Evolutionary conservation across 2,888 invertebrate genomes (phyloP).

Genomic region (Nowickia ferox): DNA sequence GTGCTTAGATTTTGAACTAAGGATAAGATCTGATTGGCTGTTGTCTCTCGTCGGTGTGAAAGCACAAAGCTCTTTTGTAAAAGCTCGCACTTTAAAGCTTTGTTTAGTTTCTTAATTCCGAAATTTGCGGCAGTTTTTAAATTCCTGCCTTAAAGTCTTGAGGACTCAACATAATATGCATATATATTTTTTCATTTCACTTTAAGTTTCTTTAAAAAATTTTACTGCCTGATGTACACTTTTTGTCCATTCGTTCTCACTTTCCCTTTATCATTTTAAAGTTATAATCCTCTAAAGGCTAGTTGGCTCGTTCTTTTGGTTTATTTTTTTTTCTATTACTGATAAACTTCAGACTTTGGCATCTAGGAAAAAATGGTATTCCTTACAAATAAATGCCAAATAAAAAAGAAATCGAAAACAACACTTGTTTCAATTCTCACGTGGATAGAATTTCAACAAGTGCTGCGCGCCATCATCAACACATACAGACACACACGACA

Average conservation of each 20-base stretch:
- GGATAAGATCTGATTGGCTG: too few relatives aligned
- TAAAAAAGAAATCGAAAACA: conserved; percentile 51
- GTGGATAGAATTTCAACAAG: conserved; percentile 81
- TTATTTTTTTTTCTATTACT: conserved; percentile 14
- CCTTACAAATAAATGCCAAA: conserved; percentile 23
- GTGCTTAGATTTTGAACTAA: too few relatives aligned
- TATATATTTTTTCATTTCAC: neutral
- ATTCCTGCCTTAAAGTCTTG: too few relatives aligned
- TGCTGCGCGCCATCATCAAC: conserved; percentile 62
- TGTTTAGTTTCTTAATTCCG: neutral
- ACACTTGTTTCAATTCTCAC: conserved; percentile 81
- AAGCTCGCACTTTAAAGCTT: too few relatives aligned
- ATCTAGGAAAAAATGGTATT: conserved; percentile 23
- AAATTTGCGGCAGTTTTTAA: too few relatives aligned
- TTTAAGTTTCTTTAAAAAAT: neutral
- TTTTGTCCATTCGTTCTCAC: conserved; percentile 16
- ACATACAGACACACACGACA: conserved; percentile 15
- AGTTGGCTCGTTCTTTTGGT: conserved; percentile 32
- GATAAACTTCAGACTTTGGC: conserved; percentile 9
- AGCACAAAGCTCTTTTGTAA: too few relatives aligned
- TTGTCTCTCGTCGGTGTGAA: too few relatives aligned
- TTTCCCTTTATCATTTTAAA: conserved; percentile 41
- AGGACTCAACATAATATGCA: too few relatives aligned
- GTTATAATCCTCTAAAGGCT: conserved; percentile 67
- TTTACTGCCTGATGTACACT: neutral